phyloP scores from a whole-genome alignment of 2,797 vertebrate species.

The Lophotriccus pileatus region DNA sequence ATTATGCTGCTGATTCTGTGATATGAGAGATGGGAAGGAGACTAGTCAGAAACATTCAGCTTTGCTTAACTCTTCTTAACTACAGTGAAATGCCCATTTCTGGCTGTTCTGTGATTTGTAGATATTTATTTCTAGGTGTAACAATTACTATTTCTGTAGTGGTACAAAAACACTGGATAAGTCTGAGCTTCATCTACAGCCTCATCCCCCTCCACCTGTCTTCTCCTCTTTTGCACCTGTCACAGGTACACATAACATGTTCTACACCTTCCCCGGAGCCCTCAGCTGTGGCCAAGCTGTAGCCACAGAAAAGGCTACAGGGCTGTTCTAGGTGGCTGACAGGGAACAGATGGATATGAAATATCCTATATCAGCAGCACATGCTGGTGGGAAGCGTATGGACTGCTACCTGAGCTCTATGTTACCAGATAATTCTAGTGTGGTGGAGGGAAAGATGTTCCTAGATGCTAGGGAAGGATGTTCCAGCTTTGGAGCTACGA shows the following conservation, averaged over 20 bases:
- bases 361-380: background rate
- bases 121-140: background rate
- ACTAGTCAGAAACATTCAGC: background rate
- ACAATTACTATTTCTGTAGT: background rate
- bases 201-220: background rate
- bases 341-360: background rate
- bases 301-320: background rate
- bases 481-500: background rate
- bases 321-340: background rate
- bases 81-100: background rate
- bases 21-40: background rate
- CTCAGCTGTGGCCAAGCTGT: background rate
- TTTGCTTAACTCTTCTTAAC: background rate
- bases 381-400: background rate
- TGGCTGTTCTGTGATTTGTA: background rate
- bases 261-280: background rate
- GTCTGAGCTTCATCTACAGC: background rate
- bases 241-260: background rate
- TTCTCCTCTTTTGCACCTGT: background rate
- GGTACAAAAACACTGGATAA: background rate
- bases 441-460: background rate
- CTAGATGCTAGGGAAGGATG: no score
- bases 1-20: background rate
- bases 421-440: background rate
- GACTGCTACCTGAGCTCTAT: background rate